Conservation (phyloP, 2,888 invertebrate species). For the Synergus laeviventris region DNA sequence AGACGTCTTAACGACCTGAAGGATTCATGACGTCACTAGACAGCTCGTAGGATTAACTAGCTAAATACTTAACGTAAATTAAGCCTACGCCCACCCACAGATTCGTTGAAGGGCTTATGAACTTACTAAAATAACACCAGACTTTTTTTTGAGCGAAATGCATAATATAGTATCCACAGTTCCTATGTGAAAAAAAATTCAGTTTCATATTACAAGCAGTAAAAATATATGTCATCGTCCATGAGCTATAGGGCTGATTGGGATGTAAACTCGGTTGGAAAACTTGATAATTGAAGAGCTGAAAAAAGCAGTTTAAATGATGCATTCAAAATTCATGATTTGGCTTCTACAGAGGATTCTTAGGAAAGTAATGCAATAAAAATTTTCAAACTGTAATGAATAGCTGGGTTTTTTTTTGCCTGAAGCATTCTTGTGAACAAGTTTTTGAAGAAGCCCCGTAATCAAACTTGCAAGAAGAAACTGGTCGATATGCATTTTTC, state of each 20-base stretch:
- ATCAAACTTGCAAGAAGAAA: slow-evolving; percentile 23
- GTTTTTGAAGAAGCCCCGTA: slow-evolving; percentile 5
- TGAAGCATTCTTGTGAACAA: background rate
- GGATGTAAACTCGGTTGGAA: background rate
- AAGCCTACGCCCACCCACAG: slow-evolving; percentile 64
- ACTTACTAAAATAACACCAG: slow-evolving; percentile 70
- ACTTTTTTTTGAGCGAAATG: background rate
- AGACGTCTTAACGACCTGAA: slow-evolving; percentile 50
- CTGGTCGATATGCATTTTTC: background rate
- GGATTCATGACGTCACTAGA: slow-evolving; percentile 66
- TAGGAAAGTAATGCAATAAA: background rate
- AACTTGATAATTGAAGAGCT: background rate
- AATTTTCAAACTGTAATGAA: background rate
- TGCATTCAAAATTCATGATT: no score
- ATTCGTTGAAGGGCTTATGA: slow-evolving; percentile 58
- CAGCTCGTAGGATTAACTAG: slow-evolving; percentile 64
- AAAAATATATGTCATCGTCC: background rate
- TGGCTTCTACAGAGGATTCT: background rate
- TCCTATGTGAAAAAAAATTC: background rate
- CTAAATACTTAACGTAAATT: slow-evolving; percentile 68
- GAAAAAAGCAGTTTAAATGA: no score
- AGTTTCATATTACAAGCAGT: background rate
- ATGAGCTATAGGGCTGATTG: background rate
- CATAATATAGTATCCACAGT: background rate
- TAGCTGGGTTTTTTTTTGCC: background rate